A percentile compares a stretch with the other conserved stretches of the same genome.
Evolutionary conservation across 2,888 invertebrate genomes (phyloP).

Genomic region (Pediacus dermestoides): DNA sequence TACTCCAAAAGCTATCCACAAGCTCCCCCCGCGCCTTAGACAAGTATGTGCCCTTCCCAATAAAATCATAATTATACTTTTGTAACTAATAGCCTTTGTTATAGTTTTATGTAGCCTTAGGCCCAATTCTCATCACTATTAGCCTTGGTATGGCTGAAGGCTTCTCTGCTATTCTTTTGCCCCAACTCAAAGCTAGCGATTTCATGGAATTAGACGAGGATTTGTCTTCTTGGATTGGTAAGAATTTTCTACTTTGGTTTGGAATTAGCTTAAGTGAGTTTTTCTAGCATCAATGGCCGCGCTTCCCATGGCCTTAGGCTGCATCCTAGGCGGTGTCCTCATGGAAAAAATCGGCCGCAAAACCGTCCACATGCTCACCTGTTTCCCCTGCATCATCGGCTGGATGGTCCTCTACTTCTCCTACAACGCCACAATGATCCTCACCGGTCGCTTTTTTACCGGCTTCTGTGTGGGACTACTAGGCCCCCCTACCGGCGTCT

Average conservation of each 20-base stretch:
- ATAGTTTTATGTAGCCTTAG: constrained; percentile 55
- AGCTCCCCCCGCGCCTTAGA: too few species aligned
- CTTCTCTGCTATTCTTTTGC: constrained; percentile 60
- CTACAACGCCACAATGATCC: constrained; percentile 54
- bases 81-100: too few species aligned
- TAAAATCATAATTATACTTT: too few species aligned
- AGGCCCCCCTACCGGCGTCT: constrained; percentile 45
- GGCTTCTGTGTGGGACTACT: constrained; percentile 51
- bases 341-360: constrained; percentile 62
- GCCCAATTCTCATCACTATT: constrained; percentile 55
- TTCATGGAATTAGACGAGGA: constrained; percentile 50
- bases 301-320: constrained; percentile 62
- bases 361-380: constrained; percentile 55
- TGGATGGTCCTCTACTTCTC: constrained; percentile 60
- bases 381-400: constrained; percentile 57
- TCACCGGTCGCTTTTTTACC: constrained; percentile 40
- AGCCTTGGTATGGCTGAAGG: constrained; percentile 60
- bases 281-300: constrained; percentile 60
- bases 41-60: too few species aligned
- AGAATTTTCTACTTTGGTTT: too few species aligned
- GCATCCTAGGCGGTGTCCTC: constrained; percentile 57
- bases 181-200: constrained; percentile 53
- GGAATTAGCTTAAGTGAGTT: background rate
- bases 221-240: constrained; percentile 61
- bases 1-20: too few species aligned